Percentiles rank a stretch among this genome's conserved stretches.
Conservation (phyloP, 1,140 invertebrate genomes). For the Belonocnema kinseyi region DNA sequence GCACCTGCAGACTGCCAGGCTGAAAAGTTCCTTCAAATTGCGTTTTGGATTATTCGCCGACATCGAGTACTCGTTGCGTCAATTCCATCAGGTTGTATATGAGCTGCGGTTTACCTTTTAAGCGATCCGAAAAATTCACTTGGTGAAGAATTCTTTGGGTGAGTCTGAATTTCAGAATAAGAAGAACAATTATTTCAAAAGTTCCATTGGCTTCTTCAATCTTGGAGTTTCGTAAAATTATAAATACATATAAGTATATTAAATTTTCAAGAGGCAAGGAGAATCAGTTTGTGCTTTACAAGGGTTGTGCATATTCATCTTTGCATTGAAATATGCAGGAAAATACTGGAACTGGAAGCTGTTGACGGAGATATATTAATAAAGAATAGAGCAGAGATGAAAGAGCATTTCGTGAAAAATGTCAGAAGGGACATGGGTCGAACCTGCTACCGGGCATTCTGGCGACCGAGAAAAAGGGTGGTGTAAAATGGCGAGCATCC, state of each 20-base stretch:
- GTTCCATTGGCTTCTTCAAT: no score
- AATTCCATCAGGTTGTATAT: constrained; percentile 1
- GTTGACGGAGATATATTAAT: constrained; percentile 49
- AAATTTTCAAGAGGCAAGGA: no score
- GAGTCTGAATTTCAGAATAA: no score
- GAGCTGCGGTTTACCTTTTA: no score
- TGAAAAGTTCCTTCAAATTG: constrained; percentile 12
- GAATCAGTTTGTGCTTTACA: no score
- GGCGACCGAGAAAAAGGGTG: constrained; percentile 45
- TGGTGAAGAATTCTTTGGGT: no score
- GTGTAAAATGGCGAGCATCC: constrained; percentile 64
- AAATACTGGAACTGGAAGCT: constrained; percentile 31
- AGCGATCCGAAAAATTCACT: no score
- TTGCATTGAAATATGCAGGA: constrained; percentile 10
- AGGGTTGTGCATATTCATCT: neutral
- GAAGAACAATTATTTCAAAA: no score
- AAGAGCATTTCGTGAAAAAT: constrained; percentile 60
- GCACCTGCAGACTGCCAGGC: constrained; percentile 8
- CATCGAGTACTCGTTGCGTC: constrained; percentile 10
- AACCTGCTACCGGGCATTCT: constrained; percentile 38
- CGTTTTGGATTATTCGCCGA: constrained; percentile 23
- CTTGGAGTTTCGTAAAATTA: no score
- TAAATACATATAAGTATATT: no score
- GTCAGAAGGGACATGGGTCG: constrained; percentile 47
- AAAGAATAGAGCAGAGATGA: constrained; percentile 38